phyloP scores from a whole-genome alignment of 2,797 vertebrate species.

The Enteromius radiatus region DNA sequence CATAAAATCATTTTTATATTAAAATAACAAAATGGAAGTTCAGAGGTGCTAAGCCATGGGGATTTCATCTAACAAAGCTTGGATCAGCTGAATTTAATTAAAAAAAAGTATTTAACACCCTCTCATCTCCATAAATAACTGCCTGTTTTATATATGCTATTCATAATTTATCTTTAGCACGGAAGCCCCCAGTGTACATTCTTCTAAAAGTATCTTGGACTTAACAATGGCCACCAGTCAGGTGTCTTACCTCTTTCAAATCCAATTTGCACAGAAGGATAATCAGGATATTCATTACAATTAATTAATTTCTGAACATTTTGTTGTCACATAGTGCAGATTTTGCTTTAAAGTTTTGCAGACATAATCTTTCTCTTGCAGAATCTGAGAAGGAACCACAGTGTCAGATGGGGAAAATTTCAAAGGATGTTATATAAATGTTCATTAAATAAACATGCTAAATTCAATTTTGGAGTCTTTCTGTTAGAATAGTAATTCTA shows the following conservation, averaged over 20 bases:
- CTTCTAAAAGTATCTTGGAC: not conserved
- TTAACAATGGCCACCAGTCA: slow-evolving; percentile 53
- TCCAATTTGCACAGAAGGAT: slow-evolving; percentile 10
- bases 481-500: not conserved
- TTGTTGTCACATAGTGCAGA: not conserved
- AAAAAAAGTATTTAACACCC: slow-evolving; percentile 50
- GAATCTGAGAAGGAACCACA: not conserved
- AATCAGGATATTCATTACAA: slow-evolving; percentile 11
- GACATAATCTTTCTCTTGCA: not conserved
- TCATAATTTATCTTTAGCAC: slow-evolving; percentile 64
- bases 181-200: not conserved
- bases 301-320: not conserved
- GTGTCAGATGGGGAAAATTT: not conserved
- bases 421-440: slow-evolving; percentile 1
- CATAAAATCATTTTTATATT: slow-evolving; percentile 40
- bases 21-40: slow-evolving; percentile 61
- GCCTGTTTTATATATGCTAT: slow-evolving; percentile 66
- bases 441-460: slow-evolving; percentile 6
- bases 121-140: slow-evolving; percentile 68
- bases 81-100: slow-evolving; percentile 70
- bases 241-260: slow-evolving; percentile 12
- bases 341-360: not conserved
- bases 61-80: slow-evolving; percentile 59
- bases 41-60: slow-evolving; percentile 56
- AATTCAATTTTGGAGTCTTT: not conserved